Percentiles rank a stretch among this genome's conserved stretches.
These are phyloP conservation scores for Lasioglossum albipes DNA, from an alignment of 1,140 invertebrate genomes.

Conservation along the genomic window DNA sequence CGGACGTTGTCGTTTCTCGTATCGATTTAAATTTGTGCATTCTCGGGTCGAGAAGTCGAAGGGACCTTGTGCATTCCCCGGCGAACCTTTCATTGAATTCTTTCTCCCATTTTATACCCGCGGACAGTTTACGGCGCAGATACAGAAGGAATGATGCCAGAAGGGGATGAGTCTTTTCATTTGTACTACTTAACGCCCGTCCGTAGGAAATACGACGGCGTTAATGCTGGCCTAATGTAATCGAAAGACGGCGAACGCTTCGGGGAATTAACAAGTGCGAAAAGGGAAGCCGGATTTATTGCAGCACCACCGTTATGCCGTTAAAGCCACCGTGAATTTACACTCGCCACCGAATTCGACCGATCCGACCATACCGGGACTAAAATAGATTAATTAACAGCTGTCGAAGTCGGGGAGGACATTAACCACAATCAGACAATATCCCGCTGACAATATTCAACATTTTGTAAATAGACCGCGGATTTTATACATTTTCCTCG, in stretches of 20 bases:
- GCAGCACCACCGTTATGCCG: conserved; percentile 31
- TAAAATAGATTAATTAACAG: background rate
- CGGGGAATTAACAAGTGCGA: conserved; percentile 52
- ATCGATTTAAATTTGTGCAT: conserved; percentile 59
- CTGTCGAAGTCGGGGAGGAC: background rate
- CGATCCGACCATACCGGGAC: background rate
- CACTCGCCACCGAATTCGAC: background rate
- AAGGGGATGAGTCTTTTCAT: conserved; percentile 33
- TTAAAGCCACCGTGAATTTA: conserved; percentile 44
- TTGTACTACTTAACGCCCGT: conserved; percentile 42
- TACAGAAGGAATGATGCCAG: conserved; percentile 27
- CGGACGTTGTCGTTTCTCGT: background rate
- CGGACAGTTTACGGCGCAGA: conserved; percentile 37
- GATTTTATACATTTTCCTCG: too few relatives aligned
- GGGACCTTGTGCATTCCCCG: conserved; percentile 8
- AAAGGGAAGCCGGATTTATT: conserved; percentile 56
- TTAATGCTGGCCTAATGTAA: conserved; percentile 34
- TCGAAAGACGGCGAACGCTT: conserved; percentile 24
- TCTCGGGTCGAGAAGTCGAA: conserved; percentile 21
- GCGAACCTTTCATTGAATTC: conserved; percentile 33
- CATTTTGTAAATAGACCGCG: too few relatives aligned
- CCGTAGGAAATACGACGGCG: conserved; percentile 30
- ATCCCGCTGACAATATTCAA: too few relatives aligned
- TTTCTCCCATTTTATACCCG: conserved; percentile 14
- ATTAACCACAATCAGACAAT: background rate